A percentile compares a stretch with the other conserved stretches of the same genome.
Conservation (phyloP, 2,113 vertebrate species). For the Cricetomys ansorgei region DNA sequence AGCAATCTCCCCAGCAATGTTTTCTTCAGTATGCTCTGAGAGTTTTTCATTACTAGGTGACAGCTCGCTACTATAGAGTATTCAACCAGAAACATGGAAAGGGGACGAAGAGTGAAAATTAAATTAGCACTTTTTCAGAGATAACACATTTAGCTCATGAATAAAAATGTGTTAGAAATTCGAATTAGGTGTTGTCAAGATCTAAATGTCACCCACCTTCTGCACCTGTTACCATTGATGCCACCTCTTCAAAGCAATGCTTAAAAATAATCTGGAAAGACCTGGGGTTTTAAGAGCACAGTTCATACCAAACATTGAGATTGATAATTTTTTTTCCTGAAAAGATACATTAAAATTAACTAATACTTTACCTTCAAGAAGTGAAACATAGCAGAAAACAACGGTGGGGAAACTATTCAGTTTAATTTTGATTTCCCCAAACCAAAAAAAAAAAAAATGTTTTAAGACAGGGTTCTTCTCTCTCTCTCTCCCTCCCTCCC, state of each 20-base stretch:
- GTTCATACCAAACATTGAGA: neutral
- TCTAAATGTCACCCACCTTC: neutral
- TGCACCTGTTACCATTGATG: neutral
- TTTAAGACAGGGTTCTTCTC: neutral
- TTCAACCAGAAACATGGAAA: conserved; percentile 53
- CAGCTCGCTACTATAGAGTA: neutral
- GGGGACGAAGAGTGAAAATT: conserved; percentile 49
- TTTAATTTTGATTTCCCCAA: neutral
- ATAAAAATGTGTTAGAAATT: conserved; percentile 55
- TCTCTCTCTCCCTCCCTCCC: no score
- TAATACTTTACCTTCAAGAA: neutral
- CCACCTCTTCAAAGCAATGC: neutral
- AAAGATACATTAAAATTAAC: neutral
- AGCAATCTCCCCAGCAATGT: neutral
- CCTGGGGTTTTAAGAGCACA: neutral
- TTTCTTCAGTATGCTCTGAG: neutral
- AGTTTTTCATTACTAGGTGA: neutral
- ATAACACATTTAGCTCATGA: conserved; percentile 42
- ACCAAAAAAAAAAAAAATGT: neutral
- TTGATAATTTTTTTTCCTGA: neutral
- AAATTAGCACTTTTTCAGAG: conserved; percentile 33
- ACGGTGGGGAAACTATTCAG: neutral
- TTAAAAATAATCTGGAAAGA: neutral
- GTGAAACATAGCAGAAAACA: neutral
- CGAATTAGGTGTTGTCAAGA: neutral